These are phyloP conservation scores for Crossocerus cetratus DNA, from an alignment of 2,888 invertebrate genomes.

Conservation along the genomic window DNA sequence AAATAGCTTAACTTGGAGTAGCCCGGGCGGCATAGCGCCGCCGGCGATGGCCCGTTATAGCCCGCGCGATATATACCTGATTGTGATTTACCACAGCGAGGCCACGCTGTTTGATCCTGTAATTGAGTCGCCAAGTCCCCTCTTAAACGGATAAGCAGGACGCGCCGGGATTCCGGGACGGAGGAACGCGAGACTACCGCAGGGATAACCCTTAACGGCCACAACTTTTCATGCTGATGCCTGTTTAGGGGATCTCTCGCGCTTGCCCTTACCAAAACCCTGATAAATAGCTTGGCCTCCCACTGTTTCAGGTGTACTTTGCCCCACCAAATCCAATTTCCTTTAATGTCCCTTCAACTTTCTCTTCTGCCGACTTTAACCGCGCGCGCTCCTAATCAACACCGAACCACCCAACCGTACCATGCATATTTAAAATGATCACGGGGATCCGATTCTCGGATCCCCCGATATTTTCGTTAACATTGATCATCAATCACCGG, in stretches of 20 bases:
- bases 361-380: too few relatives aligned
- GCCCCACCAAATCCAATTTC: too few relatives aligned
- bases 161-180: constrained; percentile 12
- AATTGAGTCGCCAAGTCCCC: constrained; percentile 63
- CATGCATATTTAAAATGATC: too few relatives aligned
- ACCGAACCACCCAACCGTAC: too few relatives aligned
- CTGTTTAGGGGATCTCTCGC: neutral
- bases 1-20: constrained; percentile 70
- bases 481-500: too few relatives aligned
- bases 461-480: too few relatives aligned
- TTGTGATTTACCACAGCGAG: constrained; percentile 69
- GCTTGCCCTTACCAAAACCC: neutral
- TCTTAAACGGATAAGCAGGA: constrained; percentile 26
- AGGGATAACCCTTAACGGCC: constrained; percentile 38
- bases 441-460: too few relatives aligned
- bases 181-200: constrained; percentile 14
- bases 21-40: constrained; percentile 55
- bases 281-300: neutral
- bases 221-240: constrained; percentile 39
- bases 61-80: constrained; percentile 45
- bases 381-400: too few relatives aligned
- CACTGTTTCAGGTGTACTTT: too few relatives aligned
- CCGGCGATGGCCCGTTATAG: constrained; percentile 35
- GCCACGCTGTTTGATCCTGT: constrained; percentile 67
- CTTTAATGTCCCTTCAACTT: too few relatives aligned